phyloP scores from a whole-genome alignment of 1,140 invertebrate species.

The Drosophila suzukii region DNA sequence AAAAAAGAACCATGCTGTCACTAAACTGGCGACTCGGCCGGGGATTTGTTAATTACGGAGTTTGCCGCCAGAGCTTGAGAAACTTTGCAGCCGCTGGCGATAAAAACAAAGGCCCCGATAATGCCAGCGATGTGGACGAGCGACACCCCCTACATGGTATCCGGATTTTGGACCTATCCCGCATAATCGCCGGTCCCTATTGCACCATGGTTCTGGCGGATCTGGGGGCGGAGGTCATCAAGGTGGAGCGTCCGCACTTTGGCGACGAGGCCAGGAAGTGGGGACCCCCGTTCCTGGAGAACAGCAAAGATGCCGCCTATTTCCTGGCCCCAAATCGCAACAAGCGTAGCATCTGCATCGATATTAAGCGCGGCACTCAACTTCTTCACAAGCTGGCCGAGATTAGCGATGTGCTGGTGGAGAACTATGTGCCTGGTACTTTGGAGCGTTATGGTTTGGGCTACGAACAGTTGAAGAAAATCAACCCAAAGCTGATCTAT shows the following conservation, averaged over 20 bases:
- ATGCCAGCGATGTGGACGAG: conserved; percentile 25
- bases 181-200: conserved; percentile 93
- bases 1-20: conserved; percentile 19
- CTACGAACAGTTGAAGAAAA: conserved; percentile 89
- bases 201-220: conserved; percentile 98
- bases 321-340: conserved; percentile 96
- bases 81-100: conserved; percentile 58
- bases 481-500: conserved; percentile 94
- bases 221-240: conserved; percentile 97
- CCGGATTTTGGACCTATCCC: conserved; percentile 92
- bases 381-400: conserved; percentile 90
- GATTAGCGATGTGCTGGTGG: conserved; percentile 94
- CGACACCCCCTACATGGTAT: conserved; percentile 86
- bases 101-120: conserved; percentile 19
- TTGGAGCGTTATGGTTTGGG: conserved; percentile 91
- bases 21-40: conserved; percentile 18
- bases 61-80: conserved; percentile 58
- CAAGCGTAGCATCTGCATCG: conserved; percentile 96
- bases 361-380: conserved; percentile 92
- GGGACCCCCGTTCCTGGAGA: conserved; percentile 95
- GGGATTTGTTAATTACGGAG: conserved; percentile 42
- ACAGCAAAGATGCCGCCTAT: conserved; percentile 91
- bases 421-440: conserved; percentile 98
- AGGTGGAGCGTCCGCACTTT: conserved; percentile 91
- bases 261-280: conserved; percentile 95